A percentile compares a stretch with the other conserved stretches of the same genome.
Conservation (phyloP, 2,113 vertebrate species). For the Heterocephalus glaber region DNA sequence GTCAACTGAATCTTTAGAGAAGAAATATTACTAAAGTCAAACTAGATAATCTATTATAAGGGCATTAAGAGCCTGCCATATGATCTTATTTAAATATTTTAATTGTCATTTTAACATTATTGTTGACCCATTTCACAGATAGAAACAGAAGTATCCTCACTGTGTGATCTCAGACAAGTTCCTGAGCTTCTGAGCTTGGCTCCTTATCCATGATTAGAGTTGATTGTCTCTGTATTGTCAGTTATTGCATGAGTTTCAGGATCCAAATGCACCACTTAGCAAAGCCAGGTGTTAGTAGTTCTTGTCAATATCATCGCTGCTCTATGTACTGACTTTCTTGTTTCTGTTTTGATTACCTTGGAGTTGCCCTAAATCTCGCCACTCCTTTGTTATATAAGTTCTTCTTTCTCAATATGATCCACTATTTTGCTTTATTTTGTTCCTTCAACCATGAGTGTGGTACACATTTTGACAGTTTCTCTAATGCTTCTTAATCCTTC, state of each 20-base stretch:
- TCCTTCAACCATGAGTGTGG: background rate
- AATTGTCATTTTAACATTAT: background rate
- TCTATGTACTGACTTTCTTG: background rate
- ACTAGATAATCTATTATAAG: background rate
- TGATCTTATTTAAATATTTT: constrained; percentile 1
- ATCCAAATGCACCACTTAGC: background rate
- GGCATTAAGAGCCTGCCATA: background rate
- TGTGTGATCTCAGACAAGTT: background rate
- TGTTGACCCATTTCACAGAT: background rate
- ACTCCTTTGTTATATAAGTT: background rate
- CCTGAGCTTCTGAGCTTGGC: background rate
- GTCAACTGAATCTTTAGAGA: background rate
- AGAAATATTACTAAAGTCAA: background rate
- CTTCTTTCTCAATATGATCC: background rate
- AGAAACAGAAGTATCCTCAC: background rate
- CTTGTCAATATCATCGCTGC: background rate
- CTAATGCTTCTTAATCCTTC: background rate
- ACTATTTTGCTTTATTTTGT: background rate
- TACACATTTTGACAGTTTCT: background rate
- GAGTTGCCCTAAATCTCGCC: background rate
- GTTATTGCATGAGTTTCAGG: fast-evolving
- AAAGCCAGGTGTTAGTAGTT: fast-evolving
- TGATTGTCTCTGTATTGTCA: background rate
- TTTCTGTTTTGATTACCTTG: background rate
- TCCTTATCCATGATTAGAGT: background rate